A percentile compares a stretch with the other conserved stretches of the same genome.
Conservation (phyloP, 2,888 invertebrate genomes). For the Acrobasis repandana region DNA sequence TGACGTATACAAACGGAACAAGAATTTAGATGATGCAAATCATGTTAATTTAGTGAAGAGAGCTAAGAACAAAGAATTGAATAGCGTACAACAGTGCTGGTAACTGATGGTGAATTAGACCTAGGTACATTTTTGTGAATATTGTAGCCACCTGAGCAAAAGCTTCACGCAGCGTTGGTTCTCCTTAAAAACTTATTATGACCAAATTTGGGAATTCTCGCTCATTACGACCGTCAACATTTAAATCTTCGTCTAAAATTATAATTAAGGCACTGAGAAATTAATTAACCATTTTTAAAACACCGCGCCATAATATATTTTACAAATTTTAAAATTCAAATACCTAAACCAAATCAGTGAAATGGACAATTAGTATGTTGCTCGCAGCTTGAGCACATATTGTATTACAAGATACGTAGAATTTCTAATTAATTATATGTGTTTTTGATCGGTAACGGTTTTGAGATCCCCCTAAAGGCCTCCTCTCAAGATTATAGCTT, state of each 20-base stretch:
- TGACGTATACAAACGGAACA: constrained; percentile 51
- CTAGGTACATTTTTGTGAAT: constrained; percentile 28
- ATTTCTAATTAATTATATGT: constrained; percentile 8
- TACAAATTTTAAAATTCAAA: constrained; percentile 18
- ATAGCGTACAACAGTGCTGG: constrained; percentile 3
- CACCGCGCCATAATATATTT: constrained; percentile 33
- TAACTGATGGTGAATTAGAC: constrained; percentile 6
- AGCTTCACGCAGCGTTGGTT: constrained; percentile 39
- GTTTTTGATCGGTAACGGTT: constrained; percentile 38
- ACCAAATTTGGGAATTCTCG: constrained; percentile 48
- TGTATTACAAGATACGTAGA: constrained; percentile 20
- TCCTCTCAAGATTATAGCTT: constrained; percentile 42
- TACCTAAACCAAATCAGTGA: background rate
- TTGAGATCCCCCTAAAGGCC: constrained; percentile 46
- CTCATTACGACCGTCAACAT: constrained; percentile 43
- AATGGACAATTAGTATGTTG: constrained; percentile 4
- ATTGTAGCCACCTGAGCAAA: constrained; percentile 41
- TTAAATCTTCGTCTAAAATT: constrained; percentile 45
- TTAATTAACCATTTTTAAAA: constrained; percentile 59
- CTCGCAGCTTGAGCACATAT: constrained; percentile 17
- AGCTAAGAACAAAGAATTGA: constrained; percentile 33
- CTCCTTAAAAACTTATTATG: constrained; percentile 50
- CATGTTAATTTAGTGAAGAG: constrained; percentile 36
- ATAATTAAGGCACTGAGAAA: constrained; percentile 50
- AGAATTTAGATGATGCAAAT: constrained; percentile 51